phyloP scores from a whole-genome alignment of 2,113 vertebrate species.

The Neomonachus schauinslandi region DNA sequence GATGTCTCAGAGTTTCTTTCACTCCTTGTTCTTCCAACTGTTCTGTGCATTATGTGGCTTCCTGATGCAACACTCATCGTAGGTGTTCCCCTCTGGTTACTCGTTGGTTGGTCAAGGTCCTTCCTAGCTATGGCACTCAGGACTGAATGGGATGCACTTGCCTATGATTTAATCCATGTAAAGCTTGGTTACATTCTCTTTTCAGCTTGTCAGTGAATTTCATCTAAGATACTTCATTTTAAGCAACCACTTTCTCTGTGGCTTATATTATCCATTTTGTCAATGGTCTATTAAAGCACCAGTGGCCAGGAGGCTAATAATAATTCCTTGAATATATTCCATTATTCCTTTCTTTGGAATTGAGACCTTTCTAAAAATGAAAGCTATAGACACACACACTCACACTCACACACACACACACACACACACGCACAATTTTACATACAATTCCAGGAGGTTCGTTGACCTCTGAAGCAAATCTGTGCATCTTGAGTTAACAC shows the following conservation, averaged over 20 bases:
- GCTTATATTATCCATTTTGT: background rate
- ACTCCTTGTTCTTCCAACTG: background rate
- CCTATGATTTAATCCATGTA: too few species aligned
- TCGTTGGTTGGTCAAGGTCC: background rate
- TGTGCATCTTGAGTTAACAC: background rate
- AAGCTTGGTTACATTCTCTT: background rate
- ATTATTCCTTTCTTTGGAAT: background rate
- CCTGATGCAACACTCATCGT: background rate
- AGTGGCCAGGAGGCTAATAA: background rate
- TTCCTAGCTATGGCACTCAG: background rate
- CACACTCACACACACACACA: background rate
- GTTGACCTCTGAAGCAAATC: background rate
- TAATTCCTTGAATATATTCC: background rate
- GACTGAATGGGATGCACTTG: background rate
- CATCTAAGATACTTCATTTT: background rate
- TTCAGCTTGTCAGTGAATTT: background rate
- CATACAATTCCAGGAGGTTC: background rate
- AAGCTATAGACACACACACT: background rate
- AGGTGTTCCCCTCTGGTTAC: background rate
- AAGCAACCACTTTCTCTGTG: background rate
- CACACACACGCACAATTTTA: background rate
- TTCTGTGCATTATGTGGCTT: background rate
- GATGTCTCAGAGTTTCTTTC: background rate
- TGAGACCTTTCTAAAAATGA: background rate
- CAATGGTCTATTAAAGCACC: background rate